Evolutionary conservation across 2,888 invertebrate species (phyloP), one percentile per base, ranked within the genome.

Genomic region (Clunio marinus): DNA sequence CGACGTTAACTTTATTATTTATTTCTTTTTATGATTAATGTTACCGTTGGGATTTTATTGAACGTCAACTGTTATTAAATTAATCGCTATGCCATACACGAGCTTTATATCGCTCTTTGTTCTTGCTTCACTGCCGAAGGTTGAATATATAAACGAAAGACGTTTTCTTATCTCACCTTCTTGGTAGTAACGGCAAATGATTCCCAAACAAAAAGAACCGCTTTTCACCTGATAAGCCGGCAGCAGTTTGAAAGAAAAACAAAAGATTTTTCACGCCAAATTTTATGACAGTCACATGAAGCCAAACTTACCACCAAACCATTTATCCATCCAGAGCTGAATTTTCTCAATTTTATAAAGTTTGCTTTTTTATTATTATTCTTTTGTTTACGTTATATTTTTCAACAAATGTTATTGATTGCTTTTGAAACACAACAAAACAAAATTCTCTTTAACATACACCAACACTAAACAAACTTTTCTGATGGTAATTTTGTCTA

Each of bases 151-250:
- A n/a, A n/a, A n/a, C n/a, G n/a, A n/a, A n/a, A n/a, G n/a, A n/a
- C n/a, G n/a, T n/a, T 35, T 46, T 25, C 57, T 45, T 63, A 70
- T 75, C 80, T 79, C 81, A 91, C 92, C 91, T 88, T 80, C 91
- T 85, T 72, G 91, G 90, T 76, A 91, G 80, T 74, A 92, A 82
- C 76, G 91, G 91, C 80, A 92, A 84, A 81, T 91, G 91, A 83
- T 89, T 91, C 78, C 92, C 92, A 80, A 92, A 89, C 81, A 92
- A 87, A 92, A 92, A 92, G 79, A 92, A 83, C 83, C 89, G 89
- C 81, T 89, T 89, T 82, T 91, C 91, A 83, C 88, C 89, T 66
- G 41, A 25, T 7, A 45, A 4, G 45, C 1, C 25, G n/a, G 25
- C 5, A n/a, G n/a, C n/a, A n/a, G n/a, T n/a, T n/a, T n/a, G 17